A percentile compares a stretch with the other conserved stretches of the same genome.
phyloP scores from a whole-genome alignment of 2,113 vertebrate genomes.

The Brachionichthys hirsutus region DNA sequence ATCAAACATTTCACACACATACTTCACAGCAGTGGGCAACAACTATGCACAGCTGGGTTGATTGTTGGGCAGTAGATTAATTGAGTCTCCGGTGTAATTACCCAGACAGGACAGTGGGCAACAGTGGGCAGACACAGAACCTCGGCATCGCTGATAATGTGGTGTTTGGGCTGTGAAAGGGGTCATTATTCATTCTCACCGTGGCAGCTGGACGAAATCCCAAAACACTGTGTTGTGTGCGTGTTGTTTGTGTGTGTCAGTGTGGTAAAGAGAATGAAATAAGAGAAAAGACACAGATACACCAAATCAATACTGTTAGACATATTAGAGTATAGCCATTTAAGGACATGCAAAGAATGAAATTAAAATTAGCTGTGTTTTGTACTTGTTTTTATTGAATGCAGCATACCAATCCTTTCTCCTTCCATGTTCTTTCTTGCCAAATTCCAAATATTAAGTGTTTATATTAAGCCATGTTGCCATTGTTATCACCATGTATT shows the following conservation, averaged over 20 bases:
- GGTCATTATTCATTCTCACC: conserved; percentile 74
- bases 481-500: conserved; percentile 47
- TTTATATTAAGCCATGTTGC: conserved; percentile 30
- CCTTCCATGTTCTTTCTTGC: conserved; percentile 8
- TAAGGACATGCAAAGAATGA: conserved; percentile 8
- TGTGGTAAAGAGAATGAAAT: background rate
- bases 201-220: conserved; percentile 61
- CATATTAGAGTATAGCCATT: background rate
- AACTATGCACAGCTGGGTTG: conserved; percentile 57
- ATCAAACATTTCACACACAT: no score
- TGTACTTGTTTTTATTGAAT: conserved; percentile 1
- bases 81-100: conserved; percentile 70
- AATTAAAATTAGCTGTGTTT: conserved; percentile 9
- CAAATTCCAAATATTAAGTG: conserved; percentile 17
- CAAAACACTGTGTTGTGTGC: conserved; percentile 61
- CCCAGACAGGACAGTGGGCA: conserved; percentile 52
- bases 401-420: background rate
- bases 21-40: conserved; percentile 25
- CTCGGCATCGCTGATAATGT: conserved; percentile 74
- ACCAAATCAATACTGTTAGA: background rate
- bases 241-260: conserved; percentile 15
- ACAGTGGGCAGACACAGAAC: conserved; percentile 69
- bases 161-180: conserved; percentile 60
- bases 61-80: conserved; percentile 73
- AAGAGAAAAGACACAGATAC: background rate